Base-by-base conservation (phyloP, 2,888 invertebrate species). In the Melanchra persicariae region DNA sequence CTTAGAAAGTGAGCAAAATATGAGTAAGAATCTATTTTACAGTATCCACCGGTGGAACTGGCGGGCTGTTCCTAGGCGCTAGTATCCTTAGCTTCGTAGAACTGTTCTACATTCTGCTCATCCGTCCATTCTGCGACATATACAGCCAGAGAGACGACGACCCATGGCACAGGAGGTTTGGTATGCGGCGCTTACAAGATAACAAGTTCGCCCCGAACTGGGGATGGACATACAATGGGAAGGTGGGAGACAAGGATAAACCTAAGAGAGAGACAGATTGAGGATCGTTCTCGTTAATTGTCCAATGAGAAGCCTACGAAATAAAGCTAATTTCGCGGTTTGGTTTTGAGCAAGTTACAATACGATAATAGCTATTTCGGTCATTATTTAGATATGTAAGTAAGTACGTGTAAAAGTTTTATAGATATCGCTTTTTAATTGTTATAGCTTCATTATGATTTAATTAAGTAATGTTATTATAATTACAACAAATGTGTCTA, bases 21-120 rank as follows among this genome's bases (percentile, higher is more conserved):
- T 34, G 34, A n/a, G 17, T 12, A 7, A 19, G 12, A 19, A 7
- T 30, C 47, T 60, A 69, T 64, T 69, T 77, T 85, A 9, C 87
- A 97, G 97, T 97, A 34, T 97, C 97, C 0, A 97, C 97, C 67
- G 97, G 97, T 1, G 97, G 97, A 59, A 97, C 97, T 0, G 96
- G 97, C 0, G 97, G 97, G 0, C 90, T 97, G 1, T 97, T 97
- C 85, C 95, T 97, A 19, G 97, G 97, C 12, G 97, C 97, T 1
- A 97, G 97, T 83, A 90, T 97, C n/a, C 92, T 97, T 0, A 97
- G 97, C 83, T 97, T 97, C 82, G 97, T 97, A 17, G 97, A 97
- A 85, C 91, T 97, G 8, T 85, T 97, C 40, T 97, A 97, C 87
- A 97, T 97, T 77, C 89, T 97, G 26, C 93, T 92, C 77, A 92